Percentiles rank a stretch among this genome's conserved stretches.
These are phyloP conservation scores for Onychorhynchus coronatus DNA, from an alignment of 2,113 vertebrate genomes.

Conservation along the genomic window DNA sequence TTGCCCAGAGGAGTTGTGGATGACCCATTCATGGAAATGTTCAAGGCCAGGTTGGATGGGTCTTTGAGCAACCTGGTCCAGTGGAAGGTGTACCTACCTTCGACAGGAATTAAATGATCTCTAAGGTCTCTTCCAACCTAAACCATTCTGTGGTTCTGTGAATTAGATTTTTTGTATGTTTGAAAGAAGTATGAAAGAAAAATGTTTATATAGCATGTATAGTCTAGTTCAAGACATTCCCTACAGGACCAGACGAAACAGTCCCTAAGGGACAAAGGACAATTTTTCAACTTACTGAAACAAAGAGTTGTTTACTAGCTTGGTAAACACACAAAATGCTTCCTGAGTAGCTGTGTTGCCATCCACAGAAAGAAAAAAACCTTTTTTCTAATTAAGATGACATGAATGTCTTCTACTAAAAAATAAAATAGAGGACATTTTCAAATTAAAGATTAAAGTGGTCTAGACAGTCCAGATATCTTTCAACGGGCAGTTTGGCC, in stretches of 20 bases:
- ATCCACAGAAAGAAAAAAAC: neutral
- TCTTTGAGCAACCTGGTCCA: neutral
- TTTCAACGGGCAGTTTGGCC: neutral
- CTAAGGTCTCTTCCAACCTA: neutral
- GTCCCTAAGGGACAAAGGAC: neutral
- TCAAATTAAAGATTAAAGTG: neutral
- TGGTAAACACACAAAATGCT: neutral
- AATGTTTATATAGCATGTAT: neutral
- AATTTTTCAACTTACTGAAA: neutral
- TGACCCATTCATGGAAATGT: rapidly evolving
- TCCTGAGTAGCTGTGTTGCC: neutral
- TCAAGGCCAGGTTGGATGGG: neutral
- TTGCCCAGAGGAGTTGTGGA: neutral
- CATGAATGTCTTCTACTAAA: neutral
- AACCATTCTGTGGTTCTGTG: rapidly evolving
- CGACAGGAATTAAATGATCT: neutral
- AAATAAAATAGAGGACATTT: neutral
- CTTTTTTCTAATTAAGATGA: neutral
- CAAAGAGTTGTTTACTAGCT: neutral
- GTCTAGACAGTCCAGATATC: neutral
- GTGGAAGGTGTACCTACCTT: neutral
- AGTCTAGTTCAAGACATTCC: neutral
- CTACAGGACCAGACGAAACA: neutral
- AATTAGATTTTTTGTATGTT: neutral
- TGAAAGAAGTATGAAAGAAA: neutral